Conservation (phyloP, 2,113 vertebrate species). For the Callipepla californica region DNA sequence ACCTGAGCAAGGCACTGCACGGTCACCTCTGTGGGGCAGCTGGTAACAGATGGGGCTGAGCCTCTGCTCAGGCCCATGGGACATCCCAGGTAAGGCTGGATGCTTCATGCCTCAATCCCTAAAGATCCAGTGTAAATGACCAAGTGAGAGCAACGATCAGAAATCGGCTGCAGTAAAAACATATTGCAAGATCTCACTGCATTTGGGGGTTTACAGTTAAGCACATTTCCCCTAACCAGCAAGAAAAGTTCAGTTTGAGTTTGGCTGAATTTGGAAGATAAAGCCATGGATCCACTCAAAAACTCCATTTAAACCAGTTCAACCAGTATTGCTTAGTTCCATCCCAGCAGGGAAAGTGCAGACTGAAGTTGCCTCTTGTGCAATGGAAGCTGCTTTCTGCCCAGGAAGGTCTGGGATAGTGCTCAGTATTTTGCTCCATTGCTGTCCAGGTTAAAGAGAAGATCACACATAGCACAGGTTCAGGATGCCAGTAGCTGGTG, state of each 20-base stretch:
- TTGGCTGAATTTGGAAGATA: not conserved
- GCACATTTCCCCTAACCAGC: not conserved
- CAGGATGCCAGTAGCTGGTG: slow-evolving; percentile 49
- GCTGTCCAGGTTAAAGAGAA: slow-evolving; percentile 49
- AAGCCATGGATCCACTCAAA: not conserved
- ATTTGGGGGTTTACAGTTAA: not conserved
- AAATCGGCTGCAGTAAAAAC: not conserved
- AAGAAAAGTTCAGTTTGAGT: not conserved
- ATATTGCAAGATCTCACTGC: not conserved
- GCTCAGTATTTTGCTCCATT: slow-evolving; percentile 34
- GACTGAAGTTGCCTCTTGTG: not conserved
- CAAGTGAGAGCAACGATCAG: fast-evolving
- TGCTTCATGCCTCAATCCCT: fast-evolving
- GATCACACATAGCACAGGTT: slow-evolving; percentile 39
- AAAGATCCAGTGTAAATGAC: not conserved
- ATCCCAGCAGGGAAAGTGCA: not conserved
- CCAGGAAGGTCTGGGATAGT: slow-evolving; percentile 40
- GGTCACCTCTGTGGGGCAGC: fast-evolving
- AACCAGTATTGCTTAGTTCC: not conserved
- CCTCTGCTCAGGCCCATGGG: not conserved
- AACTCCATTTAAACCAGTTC: not conserved
- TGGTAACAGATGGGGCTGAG: fast-evolving
- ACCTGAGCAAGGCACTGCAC: not conserved
- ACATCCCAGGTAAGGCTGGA: not conserved
- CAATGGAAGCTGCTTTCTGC: slow-evolving; percentile 31